Conservation (phyloP, 2,888 invertebrate genomes). For the Dynastes maya region DNA sequence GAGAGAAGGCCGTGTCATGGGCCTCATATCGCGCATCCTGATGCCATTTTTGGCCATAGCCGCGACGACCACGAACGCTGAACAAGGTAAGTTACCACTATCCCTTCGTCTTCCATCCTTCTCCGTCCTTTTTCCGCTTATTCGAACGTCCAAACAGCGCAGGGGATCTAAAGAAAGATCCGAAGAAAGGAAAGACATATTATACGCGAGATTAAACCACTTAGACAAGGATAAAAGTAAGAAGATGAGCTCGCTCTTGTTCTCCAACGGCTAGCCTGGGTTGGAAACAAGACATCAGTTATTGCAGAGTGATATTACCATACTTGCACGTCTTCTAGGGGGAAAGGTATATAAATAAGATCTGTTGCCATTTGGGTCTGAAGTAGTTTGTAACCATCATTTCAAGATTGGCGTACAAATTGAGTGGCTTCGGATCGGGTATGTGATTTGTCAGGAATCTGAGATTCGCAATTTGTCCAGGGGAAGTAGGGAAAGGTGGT, state of each 20-base stretch:
- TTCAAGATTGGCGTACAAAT: constrained; percentile 12
- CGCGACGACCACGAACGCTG: constrained; percentile 23
- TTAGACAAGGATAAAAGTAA: neutral
- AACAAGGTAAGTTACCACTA: constrained; percentile 45
- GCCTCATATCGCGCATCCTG: constrained; percentile 46
- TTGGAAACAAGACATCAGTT: constrained; percentile 15
- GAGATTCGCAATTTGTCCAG: neutral
- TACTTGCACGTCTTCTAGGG: neutral
- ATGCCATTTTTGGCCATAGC: constrained; percentile 48
- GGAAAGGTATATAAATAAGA: neutral
- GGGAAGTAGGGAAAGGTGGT: neutral
- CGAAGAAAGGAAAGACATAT: neutral
- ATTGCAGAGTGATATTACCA: constrained; percentile 7
- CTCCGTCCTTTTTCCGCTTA: neutral
- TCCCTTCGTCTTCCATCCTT: neutral
- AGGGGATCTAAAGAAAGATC: neutral
- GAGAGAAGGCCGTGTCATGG: constrained; percentile 49
- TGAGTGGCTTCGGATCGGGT: constrained; percentile 4
- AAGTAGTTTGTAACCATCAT: neutral
- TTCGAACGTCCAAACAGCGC: neutral
- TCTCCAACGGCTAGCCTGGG: neutral
- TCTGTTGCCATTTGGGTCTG: neutral
- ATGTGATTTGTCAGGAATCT: neutral
- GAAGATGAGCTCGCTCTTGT: neutral
- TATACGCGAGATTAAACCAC: neutral